These are phyloP conservation scores for Rhodeus uyekii DNA, from an alignment of 2,797 vertebrate species.

Conservation along the genomic window DNA sequence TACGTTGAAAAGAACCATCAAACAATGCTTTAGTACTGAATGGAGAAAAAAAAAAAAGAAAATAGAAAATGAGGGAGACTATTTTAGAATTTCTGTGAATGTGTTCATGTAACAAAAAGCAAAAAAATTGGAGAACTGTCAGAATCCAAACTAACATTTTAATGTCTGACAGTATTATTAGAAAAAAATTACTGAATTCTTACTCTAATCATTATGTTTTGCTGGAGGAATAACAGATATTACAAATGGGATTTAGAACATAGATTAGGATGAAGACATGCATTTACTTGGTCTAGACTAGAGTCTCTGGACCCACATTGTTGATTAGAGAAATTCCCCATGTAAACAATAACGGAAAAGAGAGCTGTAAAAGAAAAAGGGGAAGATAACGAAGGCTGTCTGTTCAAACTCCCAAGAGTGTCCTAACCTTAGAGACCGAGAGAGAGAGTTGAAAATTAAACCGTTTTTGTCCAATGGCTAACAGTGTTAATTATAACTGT, in stretches of 20 bases:
- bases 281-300: neutral
- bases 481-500: neutral
- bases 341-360: neutral
- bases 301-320: neutral
- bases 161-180: neutral
- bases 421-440: neutral
- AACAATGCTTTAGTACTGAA: neutral
- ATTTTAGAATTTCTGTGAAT: neutral
- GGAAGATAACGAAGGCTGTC: neutral
- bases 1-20: neutral
- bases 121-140: neutral
- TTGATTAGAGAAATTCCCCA: neutral
- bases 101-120: neutral
- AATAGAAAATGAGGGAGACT: neutral
- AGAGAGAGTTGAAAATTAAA: neutral
- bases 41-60: neutral
- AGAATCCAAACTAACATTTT: neutral
- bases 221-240: neutral
- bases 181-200: neutral
- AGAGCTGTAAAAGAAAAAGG: neutral
- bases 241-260: neutral
- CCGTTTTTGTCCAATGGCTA: neutral
- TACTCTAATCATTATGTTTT: neutral
- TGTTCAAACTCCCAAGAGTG: neutral
- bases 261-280: neutral